A percentile compares a stretch with the other conserved stretches of the same genome.
Evolutionary conservation across 2,113 vertebrate genomes (phyloP).

Genomic region (Oncorhynchus gorbuscha): DNA sequence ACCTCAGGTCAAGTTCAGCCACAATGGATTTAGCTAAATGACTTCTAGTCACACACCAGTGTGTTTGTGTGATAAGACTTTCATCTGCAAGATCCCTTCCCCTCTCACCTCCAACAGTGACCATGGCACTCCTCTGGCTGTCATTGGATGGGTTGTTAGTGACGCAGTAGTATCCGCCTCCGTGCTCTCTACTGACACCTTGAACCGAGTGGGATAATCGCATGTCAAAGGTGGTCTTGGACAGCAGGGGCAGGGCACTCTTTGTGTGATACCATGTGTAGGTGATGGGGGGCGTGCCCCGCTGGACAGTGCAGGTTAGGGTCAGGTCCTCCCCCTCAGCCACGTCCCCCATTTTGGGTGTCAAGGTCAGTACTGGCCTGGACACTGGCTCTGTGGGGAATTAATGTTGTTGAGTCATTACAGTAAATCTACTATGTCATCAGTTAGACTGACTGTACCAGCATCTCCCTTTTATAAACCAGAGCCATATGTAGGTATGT

Average conservation of each 20-base stretch:
- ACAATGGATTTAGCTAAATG: neutral
- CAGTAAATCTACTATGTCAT: neutral
- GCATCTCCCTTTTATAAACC: neutral
- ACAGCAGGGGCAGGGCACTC: neutral
- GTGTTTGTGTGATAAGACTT: neutral
- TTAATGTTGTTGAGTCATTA: neutral
- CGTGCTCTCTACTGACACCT: constrained; percentile 30
- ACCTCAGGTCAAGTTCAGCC: neutral
- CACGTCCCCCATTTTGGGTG: constrained; percentile 9
- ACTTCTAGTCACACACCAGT: no score
- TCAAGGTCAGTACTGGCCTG: constrained; percentile 38
- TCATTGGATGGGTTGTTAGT: constrained; percentile 54
- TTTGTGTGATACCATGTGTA: constrained; percentile 60
- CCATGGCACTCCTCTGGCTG: constrained; percentile 7
- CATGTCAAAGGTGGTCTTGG: neutral
- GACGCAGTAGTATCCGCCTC: constrained; percentile 63
- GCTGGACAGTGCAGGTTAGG: constrained; percentile 55
- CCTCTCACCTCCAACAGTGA: constrained; percentile 55
- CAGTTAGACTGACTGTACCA: neutral
- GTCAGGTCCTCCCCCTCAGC: constrained; percentile 57
- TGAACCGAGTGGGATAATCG: constrained; percentile 24
- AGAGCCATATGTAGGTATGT: neutral
- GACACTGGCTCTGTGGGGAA: constrained; percentile 62
- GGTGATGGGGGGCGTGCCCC: constrained; percentile 61
- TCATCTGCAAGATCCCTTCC: neutral